phyloP scores from a whole-genome alignment of 2,888 invertebrate genomes.

The Hydrotaea cyrtoneurina region DNA sequence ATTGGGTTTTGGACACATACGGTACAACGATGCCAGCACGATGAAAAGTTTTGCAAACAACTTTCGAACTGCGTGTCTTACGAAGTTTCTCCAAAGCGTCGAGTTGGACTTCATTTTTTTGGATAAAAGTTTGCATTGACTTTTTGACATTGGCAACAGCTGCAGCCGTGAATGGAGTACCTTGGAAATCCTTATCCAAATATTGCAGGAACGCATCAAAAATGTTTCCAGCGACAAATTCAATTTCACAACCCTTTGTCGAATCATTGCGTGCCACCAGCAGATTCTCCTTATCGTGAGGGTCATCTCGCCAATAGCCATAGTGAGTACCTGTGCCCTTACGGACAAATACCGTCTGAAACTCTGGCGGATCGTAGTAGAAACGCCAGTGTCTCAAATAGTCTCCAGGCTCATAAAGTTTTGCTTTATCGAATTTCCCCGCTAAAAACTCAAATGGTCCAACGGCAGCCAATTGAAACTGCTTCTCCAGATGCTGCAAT shows the following conservation, averaged over 20 bases:
- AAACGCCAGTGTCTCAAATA: conserved; percentile 94
- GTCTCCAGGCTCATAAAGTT: conserved; percentile 83
- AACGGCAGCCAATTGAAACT: conserved; percentile 87
- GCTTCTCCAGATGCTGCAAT: conserved; percentile 83
- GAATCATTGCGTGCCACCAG: conserved; percentile 88
- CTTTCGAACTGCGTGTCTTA: conserved; percentile 83
- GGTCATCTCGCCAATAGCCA: conserved; percentile 94
- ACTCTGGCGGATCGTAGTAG: conserved; percentile 96
- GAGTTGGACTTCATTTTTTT: conserved; percentile 83
- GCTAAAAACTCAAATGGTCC: conserved; percentile 93
- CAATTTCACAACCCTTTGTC: conserved; percentile 85
- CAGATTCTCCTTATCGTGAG: conserved; percentile 87
- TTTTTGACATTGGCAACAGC: conserved; percentile 84
- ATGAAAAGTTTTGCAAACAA: conserved; percentile 89
- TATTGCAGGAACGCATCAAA: conserved; percentile 78
- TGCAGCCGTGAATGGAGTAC: conserved; percentile 85
- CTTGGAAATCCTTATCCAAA: conserved; percentile 75
- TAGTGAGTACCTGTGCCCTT: conserved; percentile 89
- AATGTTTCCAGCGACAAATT: conserved; percentile 83
- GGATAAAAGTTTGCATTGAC: conserved; percentile 84
- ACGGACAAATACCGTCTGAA: conserved; percentile 90
- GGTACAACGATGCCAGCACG: conserved; percentile 93
- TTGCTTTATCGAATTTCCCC: conserved; percentile 83
- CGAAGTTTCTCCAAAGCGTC: conserved; percentile 83
- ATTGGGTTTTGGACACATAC: conserved; percentile 88